Base-by-base conservation (phyloP, 2,797 vertebrate species). In the Poecile montanus region DNA sequence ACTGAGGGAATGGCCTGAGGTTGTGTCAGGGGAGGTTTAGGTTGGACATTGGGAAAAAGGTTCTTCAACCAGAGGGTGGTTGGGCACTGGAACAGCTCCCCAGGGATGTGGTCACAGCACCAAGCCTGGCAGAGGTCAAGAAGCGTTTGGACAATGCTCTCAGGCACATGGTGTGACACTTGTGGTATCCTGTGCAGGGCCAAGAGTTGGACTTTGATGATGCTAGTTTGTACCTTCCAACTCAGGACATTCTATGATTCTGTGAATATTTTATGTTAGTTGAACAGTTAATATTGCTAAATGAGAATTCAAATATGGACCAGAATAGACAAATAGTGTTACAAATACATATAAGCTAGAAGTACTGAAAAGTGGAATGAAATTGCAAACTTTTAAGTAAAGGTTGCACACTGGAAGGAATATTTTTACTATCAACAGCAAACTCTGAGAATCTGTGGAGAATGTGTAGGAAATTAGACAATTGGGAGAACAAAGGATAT, bases 61-160 rank as follows among this genome's bases (percentile, higher is more conserved):
- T 67, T 32, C 15, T 29, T 42, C 34, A 0, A 11, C 21, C 47
- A 23, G 40, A 47, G 26, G 1, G 11, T 17, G 10, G 7, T 0
- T 57, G 50, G 1, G 3, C 32, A 19, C 32, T 63, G 50, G 27
- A 38, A 45, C 19, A 70, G 20, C 7, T 76, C 2, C 32, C 16
- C 20, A 51, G n/a, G 19, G 12, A 2, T 13, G n/a, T 22, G 72
- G 14, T 26, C 63, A n/a, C 36, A 57, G 29, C n/a, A 76, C 11
- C 27, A 38, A 38, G 7, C 23, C 44, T 51, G 72, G 13, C 50
- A 58, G 18, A 9, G 4, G 2, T 71, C 44, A 3, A 51, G 15
- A 26, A 40, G 6, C 1, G 1, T 38, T 51, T 40, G 18, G 38
- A 16, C n/a, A 40, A 34, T 18, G 2, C 32, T 44, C 14, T 63